Conservation (phyloP, 2,888 invertebrate species). For the Eretmocerus hayati region DNA sequence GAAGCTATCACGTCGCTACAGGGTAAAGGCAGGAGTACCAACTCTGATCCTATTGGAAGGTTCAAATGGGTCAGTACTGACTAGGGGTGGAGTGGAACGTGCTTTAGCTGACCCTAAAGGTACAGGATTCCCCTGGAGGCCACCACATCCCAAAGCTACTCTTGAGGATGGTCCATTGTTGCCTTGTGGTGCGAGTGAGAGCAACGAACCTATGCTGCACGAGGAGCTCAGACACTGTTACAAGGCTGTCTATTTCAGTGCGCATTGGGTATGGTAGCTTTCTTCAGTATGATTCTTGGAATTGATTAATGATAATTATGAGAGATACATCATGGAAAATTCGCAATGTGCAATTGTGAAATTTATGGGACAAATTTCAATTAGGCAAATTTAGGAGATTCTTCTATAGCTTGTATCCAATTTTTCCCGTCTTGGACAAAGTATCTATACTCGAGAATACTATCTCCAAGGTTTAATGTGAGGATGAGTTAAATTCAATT, state of each 20-base stretch:
- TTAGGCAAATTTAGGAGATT: too few relatives aligned
- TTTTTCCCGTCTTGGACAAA: too few relatives aligned
- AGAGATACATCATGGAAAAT: too few relatives aligned
- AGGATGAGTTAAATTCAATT: too few relatives aligned
- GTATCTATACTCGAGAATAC: too few relatives aligned
- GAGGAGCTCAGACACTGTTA: constrained; percentile 58
- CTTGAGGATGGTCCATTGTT: constrained; percentile 44
- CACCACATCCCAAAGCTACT: constrained; percentile 50
- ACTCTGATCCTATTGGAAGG: constrained; percentile 65
- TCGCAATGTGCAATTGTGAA: too few relatives aligned
- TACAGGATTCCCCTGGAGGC: constrained; percentile 70
- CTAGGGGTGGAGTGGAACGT: constrained; percentile 56
- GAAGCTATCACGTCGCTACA: constrained; percentile 67
- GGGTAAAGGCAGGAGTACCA: constrained; percentile 70
- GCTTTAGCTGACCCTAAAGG: constrained; percentile 65
- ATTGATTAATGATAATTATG: too few relatives aligned
- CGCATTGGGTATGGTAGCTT: constrained; percentile 69
- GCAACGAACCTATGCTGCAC: constrained; percentile 49
- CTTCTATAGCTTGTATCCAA: too few relatives aligned
- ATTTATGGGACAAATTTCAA: too few relatives aligned
- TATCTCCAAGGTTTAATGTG: too few relatives aligned
- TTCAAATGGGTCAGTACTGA: constrained; percentile 60
- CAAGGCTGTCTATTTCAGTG: constrained; percentile 79
- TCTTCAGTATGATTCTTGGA: too few relatives aligned
- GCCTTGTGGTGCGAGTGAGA: constrained; percentile 39